phyloP scores from a whole-genome alignment of 1,140 invertebrate species.

The Galleria mellonella region DNA sequence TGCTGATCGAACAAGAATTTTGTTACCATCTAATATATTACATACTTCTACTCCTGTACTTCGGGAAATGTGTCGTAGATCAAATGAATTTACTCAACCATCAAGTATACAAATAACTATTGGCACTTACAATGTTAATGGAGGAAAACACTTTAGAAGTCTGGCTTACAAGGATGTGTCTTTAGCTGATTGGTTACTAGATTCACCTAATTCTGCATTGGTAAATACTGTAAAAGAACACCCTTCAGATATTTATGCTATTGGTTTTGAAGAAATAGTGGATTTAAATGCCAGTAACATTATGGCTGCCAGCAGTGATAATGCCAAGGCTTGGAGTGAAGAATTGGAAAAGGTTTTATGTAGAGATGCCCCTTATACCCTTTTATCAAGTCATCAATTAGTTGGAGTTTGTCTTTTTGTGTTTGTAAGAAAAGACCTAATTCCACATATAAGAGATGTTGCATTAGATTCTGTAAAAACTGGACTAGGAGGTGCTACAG shows the following conservation, averaged over 20 bases:
- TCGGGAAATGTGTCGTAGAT: constrained; percentile 88
- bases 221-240: constrained; percentile 76
- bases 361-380: constrained; percentile 90
- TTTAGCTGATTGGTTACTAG: constrained; percentile 95
- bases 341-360: constrained; percentile 95
- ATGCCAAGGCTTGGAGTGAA: constrained; percentile 96
- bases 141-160: constrained; percentile 98
- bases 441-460: constrained; percentile 92
- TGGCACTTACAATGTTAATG: constrained; percentile 99
- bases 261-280: constrained; percentile 99
- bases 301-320: constrained; percentile 96
- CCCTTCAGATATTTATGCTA: constrained; percentile 94
- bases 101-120: constrained; percentile 87
- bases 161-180: constrained; percentile 96
- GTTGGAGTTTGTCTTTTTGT: constrained; percentile 98
- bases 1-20: constrained; percentile 90
- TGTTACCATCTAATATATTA: constrained; percentile 91
- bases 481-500: constrained; percentile 95
- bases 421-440: constrained; percentile 91
- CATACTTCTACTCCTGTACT: constrained; percentile 89
- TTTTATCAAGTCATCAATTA: constrained; percentile 96
- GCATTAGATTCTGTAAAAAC: constrained; percentile 97
- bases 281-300: constrained; percentile 99
- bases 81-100: constrained; percentile 87
- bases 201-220: constrained; percentile 78